These are phyloP conservation scores for Xylocampa areola DNA, from an alignment of 2,888 invertebrate species.

Conservation along the genomic window DNA sequence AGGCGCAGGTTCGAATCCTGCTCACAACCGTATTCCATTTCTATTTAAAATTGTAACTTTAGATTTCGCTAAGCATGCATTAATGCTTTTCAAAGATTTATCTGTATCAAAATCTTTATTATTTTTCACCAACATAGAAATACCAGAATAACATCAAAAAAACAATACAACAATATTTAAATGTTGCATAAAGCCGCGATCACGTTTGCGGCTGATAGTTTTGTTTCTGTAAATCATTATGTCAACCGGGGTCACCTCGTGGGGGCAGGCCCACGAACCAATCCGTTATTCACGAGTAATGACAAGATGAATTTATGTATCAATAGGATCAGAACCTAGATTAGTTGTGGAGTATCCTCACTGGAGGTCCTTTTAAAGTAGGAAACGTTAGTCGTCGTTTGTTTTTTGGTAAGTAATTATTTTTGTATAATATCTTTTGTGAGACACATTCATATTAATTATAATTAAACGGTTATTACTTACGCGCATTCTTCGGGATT, in stretches of 20 bases:
- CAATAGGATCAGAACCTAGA: slow-evolving; percentile 54
- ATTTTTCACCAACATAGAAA: slow-evolving; percentile 33
- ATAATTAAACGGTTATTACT: too few species aligned
- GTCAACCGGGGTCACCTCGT: slow-evolving; percentile 61
- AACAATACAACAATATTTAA: slow-evolving; percentile 41
- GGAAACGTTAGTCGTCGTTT: background rate
- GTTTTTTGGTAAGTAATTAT: background rate
- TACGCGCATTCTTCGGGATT: too few species aligned
- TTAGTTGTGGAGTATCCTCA: slow-evolving; percentile 53
- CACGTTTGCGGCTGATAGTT: slow-evolving; percentile 60
- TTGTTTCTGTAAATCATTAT: slow-evolving; percentile 64
- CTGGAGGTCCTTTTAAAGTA: slow-evolving; percentile 45
- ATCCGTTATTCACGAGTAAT: slow-evolving; percentile 66
- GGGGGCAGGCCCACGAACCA: slow-evolving; percentile 57
- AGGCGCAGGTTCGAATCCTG: too few species aligned
- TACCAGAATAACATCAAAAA: slow-evolving; percentile 26
- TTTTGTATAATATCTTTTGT: too few species aligned
- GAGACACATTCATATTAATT: too few species aligned
- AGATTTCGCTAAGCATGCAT: too few species aligned
- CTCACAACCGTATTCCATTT: too few species aligned
- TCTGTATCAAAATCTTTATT: too few species aligned
- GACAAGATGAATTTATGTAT: slow-evolving; percentile 62
- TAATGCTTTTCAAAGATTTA: too few species aligned
- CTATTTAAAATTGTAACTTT: too few species aligned
- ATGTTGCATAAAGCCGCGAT: slow-evolving; percentile 45